Percentiles rank a stretch among this genome's conserved stretches.
These are phyloP conservation scores for Astatoreochromis straeleni DNA, from an alignment of 2,113 vertebrate species.

Conservation along the genomic window DNA sequence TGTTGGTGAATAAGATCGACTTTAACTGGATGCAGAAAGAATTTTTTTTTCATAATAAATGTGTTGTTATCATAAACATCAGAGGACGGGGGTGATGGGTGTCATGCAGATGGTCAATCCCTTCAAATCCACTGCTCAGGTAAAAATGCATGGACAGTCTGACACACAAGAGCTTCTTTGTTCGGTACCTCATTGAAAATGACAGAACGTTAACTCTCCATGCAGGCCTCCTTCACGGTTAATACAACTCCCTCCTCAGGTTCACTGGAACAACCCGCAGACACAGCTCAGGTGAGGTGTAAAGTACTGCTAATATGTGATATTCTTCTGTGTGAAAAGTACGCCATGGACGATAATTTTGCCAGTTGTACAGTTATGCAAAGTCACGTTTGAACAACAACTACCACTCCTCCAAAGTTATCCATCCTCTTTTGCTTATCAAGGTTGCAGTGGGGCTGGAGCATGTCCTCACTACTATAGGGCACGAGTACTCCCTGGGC, in stretches of 20 bases:
- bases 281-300: constrained; percentile 26
- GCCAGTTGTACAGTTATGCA: not conserved
- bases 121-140: constrained; percentile 52
- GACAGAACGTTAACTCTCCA: not conserved
- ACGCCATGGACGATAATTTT: not conserved
- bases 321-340: not conserved
- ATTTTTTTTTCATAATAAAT: not conserved
- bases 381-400: not conserved
- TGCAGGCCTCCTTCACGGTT: not conserved
- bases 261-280: not conserved
- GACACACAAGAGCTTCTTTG: not conserved
- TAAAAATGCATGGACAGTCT: not conserved
- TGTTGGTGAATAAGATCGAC: not conserved
- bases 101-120: constrained; percentile 59
- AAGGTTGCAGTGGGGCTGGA: not conserved
- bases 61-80: not conserved
- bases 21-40: not conserved
- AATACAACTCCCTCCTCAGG: constrained; percentile 26
- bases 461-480: not conserved
- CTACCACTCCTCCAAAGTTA: not conserved
- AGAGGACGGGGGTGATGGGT: constrained; percentile 40
- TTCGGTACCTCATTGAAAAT: not conserved
- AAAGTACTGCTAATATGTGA: not conserved
- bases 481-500: not conserved
- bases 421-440: not conserved